These are phyloP conservation scores for Cyprinodon variegatus DNA, from an alignment of 2,113 vertebrate genomes.

Conservation along the genomic window DNA sequence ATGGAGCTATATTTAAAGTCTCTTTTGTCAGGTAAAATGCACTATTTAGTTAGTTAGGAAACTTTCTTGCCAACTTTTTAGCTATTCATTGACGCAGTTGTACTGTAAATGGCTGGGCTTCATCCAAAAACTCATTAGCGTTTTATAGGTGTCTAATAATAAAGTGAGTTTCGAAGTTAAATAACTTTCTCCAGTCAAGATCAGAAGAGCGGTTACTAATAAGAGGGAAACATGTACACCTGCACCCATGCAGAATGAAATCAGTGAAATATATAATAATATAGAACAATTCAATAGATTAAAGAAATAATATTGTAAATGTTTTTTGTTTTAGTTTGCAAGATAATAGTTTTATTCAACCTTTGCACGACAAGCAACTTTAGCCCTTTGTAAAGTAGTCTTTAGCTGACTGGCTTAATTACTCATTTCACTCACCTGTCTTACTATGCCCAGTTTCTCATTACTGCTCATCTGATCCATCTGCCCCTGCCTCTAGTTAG, in stretches of 20 bases:
- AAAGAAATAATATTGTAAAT: no score
- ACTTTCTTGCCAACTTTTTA: slow-evolving; percentile 8
- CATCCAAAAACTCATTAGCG: slow-evolving; percentile 14
- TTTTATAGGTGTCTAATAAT: background rate
- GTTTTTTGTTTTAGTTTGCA: no score
- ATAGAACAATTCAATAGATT: no score
- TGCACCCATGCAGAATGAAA: background rate
- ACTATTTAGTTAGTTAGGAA: slow-evolving; percentile 5
- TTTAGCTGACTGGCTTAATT: no score
- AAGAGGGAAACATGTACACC: background rate
- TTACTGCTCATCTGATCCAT: no score
- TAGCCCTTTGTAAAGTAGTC: no score
- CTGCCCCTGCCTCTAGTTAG: no score
- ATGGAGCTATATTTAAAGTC: slow-evolving; percentile 9
- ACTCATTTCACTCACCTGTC: no score
- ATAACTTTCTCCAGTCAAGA: background rate
- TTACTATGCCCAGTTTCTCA: no score
- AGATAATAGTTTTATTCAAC: no score
- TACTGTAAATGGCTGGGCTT: background rate
- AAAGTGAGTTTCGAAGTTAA: background rate
- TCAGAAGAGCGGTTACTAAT: background rate
- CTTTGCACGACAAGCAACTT: no score
- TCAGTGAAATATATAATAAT: background rate
- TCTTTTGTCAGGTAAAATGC: background rate
- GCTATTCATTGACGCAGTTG: background rate